Percentiles rank a stretch among this genome's conserved stretches.
These are phyloP conservation scores for Himalopsyche japonica DNA, from an alignment of 2,888 invertebrate genomes.

Conservation along the genomic window DNA sequence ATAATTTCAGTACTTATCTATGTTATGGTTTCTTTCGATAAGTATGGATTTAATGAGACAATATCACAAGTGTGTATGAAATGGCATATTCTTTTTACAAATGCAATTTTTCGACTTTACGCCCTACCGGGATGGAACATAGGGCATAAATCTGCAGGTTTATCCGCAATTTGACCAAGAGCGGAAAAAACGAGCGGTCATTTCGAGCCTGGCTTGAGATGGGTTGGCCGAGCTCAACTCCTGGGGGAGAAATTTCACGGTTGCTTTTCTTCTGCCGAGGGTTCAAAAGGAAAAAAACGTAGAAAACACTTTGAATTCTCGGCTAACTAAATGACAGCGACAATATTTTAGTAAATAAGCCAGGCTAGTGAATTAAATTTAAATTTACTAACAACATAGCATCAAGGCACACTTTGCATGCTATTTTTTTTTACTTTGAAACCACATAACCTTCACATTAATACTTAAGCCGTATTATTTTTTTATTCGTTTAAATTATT, in stretches of 20 bases:
- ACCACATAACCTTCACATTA: too few species aligned
- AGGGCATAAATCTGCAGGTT: constrained; percentile 23
- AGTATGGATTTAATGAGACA: background rate
- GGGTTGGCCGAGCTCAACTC: constrained; percentile 16
- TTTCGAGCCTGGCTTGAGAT: constrained; percentile 21
- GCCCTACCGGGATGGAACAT: background rate
- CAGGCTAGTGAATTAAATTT: background rate
- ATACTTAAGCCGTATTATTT: too few species aligned
- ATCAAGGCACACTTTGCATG: background rate
- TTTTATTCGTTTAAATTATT: too few species aligned
- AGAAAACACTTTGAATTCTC: background rate
- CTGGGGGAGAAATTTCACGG: constrained; percentile 26
- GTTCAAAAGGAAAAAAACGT: background rate
- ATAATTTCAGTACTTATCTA: too few species aligned
- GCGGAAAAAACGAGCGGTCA: constrained; percentile 28
- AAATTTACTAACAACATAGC: background rate
- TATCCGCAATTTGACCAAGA: constrained; percentile 16
- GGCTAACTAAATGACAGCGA: background rate
- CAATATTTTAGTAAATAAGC: background rate
- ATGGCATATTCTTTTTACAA: background rate
- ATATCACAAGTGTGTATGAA: background rate
- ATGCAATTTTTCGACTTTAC: background rate
- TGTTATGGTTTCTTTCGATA: too few species aligned
- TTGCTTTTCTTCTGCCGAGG: constrained; percentile 15
- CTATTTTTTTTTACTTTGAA: background rate